Conservation (phyloP, 2,113 vertebrate genomes). For the Trematomus loennbergii region DNA sequence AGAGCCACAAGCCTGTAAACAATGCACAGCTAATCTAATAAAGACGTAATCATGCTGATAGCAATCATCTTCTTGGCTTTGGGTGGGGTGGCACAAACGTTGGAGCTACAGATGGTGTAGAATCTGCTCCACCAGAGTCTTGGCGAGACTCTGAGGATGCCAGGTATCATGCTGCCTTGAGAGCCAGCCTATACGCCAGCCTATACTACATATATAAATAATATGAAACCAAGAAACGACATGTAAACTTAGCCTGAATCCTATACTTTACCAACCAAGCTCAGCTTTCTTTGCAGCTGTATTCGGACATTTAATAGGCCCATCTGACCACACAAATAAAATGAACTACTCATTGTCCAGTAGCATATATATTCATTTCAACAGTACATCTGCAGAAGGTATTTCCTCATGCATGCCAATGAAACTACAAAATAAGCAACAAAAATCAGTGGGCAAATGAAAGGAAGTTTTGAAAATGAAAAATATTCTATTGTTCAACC, state of each 20-base stretch:
- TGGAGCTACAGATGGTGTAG: slow-evolving; percentile 71
- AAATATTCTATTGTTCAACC: background rate
- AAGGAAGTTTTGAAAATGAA: background rate
- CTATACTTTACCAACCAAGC: background rate
- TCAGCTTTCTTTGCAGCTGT: background rate
- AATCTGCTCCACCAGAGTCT: slow-evolving; percentile 65
- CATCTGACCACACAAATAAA: background rate
- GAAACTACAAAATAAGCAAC: too few species aligned
- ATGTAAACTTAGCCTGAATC: slow-evolving; percentile 2
- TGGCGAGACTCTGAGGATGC: slow-evolving; percentile 52
- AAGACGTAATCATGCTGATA: slow-evolving; percentile 72
- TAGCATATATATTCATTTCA: background rate
- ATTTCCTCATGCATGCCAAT: background rate
- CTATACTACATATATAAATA: background rate
- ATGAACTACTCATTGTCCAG: background rate
- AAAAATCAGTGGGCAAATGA: too few species aligned
- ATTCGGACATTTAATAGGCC: background rate
- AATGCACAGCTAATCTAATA: slow-evolving; percentile 75
- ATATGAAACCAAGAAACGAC: background rate
- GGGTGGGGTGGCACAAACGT: slow-evolving; percentile 49
- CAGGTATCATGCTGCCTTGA: slow-evolving; percentile 37
- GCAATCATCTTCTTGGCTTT: slow-evolving; percentile 78
- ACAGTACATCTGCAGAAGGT: background rate
- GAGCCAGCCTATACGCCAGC: slow-evolving; percentile 13
- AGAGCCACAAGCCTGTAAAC: slow-evolving; percentile 63